Base-by-base conservation (phyloP, 2,797 vertebrate genomes). In the Dermochelys coriacea region DNA sequence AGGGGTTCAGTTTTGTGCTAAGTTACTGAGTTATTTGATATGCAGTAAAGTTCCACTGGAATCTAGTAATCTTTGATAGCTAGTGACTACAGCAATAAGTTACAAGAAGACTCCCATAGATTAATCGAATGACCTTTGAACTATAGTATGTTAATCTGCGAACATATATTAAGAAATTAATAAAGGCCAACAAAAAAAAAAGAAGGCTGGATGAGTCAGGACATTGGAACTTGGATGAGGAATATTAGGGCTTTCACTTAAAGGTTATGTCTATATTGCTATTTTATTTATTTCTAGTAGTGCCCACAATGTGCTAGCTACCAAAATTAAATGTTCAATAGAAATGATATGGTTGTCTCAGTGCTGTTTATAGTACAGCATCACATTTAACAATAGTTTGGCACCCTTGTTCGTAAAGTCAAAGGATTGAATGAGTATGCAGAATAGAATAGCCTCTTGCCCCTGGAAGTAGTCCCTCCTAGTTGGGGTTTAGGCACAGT, bases 11-110 rank as follows among this genome's bases (percentile, higher is more conserved):
- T 55, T 94, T 84, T 47, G 81, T 93, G 50, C 77, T 86, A 85
- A 93, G 86, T 45, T 81, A 95, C 84, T 47, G 50, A 95, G 94
- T 92, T 88, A 94, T 37, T 89, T 91, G 80, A 74, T 87, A 91
- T 4, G 21, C 71, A 90, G 50, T 85, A 86, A 94, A 96, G 29
- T 45, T 78, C n/a, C 82, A 93, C 91, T 52, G 86, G 61, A 84
- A 85, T 80, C 80, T 77, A 78, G 74, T 77, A 55, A 5, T 96
- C 80, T 94, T 91, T 37, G 93, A 88, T 57, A 90, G 86, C 92
- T 91, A 92, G 54, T 68, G 88, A 93, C 41, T 91, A 74, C 19
- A 34, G 74, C 85, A 92, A 94, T 95, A 86, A 93, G 92, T 91
- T 90, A 89, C 80, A 88, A 96, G 91, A 68, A 87, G n/a, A 41